phyloP scores from a whole-genome alignment of 2,888 invertebrate genomes.

The Cephus pygmeus region DNA sequence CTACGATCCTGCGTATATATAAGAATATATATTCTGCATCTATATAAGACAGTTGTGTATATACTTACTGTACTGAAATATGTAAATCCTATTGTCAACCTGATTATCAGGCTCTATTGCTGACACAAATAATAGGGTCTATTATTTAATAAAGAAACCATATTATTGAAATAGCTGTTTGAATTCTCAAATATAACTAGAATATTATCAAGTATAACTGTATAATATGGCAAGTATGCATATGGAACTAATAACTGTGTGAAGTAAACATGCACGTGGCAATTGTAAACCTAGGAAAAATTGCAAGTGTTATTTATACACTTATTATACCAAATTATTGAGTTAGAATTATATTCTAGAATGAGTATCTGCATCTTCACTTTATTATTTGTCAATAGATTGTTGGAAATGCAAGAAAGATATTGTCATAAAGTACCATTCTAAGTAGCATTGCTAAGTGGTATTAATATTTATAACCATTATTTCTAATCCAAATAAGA shows the following conservation, averaged over 20 bases:
- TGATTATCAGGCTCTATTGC: slow-evolving; percentile 9
- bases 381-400: no score
- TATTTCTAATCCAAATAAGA: background rate
- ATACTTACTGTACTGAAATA: slow-evolving; percentile 16
- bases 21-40: slow-evolving; percentile 20
- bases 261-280: background rate
- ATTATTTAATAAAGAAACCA: slow-evolving; percentile 12
- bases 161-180: background rate
- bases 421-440: no score
- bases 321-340: background rate
- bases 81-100: slow-evolving; percentile 11
- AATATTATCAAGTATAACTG: background rate
- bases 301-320: background rate
- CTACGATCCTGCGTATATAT: background rate
- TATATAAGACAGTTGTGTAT: slow-evolving; percentile 19
- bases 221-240: background rate
- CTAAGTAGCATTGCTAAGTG: background rate
- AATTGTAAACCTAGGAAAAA: background rate
- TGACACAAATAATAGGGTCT: slow-evolving; percentile 14
- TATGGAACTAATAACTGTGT: background rate
- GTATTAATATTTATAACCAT: background rate
- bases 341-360: background rate
- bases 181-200: background rate
- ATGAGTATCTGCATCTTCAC: background rate
- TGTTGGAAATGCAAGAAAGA: no score